Percentiles rank a stretch among this genome's conserved stretches.
These are phyloP conservation scores for Lethenteron reissneri DNA, from an alignment of 2,113 vertebrate species.

Conservation along the genomic window DNA sequence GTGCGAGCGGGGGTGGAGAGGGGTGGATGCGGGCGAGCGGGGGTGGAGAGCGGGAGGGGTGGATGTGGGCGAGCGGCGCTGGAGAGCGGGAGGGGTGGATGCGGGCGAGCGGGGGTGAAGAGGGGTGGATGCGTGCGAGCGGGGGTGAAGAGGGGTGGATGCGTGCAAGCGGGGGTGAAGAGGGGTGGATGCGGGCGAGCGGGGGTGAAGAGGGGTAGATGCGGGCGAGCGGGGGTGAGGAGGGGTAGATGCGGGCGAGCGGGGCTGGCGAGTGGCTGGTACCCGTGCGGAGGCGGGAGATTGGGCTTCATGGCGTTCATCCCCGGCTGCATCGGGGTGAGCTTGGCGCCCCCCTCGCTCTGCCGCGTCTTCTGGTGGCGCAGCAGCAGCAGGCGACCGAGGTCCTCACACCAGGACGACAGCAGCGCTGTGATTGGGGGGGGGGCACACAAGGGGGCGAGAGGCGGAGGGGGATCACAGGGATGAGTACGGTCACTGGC, in stretches of 20 bases:
- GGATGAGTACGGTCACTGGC: too few relatives aligned
- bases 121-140: neutral
- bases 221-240: neutral
- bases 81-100: neutral
- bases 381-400: slow-evolving; percentile 3
- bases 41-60: slow-evolving; percentile 7
- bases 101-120: too few relatives aligned
- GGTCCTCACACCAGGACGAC: slow-evolving; percentile 8
- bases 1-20: too few relatives aligned
- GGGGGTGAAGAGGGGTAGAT: neutral
- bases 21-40: too few relatives aligned
- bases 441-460: too few relatives aligned
- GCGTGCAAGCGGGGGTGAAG: neutral
- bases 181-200: neutral
- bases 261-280: neutral
- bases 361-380: slow-evolving; percentile 25
- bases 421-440: slow-evolving; percentile 5
- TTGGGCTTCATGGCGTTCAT: slow-evolving; percentile 88
- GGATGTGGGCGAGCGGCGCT: neutral
- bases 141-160: slow-evolving; percentile 2
- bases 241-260: neutral
- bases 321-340: slow-evolving; percentile 37
- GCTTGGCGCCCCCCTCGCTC: slow-evolving; percentile 1
- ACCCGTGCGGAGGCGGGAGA: slow-evolving; percentile 67
- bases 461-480: too few relatives aligned